Conservation (phyloP, 2,888 invertebrate species). For the Protonemura montana region DNA sequence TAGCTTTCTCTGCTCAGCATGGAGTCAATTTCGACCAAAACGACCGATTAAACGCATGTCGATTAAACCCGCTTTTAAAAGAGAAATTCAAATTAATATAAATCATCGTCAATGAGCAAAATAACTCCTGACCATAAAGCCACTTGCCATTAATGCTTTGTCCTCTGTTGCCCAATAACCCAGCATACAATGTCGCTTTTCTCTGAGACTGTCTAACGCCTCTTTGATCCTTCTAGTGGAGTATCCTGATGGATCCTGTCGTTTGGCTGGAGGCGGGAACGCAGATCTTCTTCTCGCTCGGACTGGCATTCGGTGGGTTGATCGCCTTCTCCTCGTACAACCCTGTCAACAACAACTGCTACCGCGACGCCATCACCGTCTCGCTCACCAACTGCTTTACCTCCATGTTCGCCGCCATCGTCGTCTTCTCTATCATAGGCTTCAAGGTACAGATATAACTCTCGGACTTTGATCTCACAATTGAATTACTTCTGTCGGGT, state of each 20-base stretch:
- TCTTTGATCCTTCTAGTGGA: slow-evolving; percentile 67
- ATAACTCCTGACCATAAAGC: too few relatives aligned
- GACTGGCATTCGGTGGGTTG: slow-evolving; percentile 93
- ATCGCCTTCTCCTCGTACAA: slow-evolving; percentile 98
- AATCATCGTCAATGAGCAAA: too few relatives aligned
- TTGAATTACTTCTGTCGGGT: too few relatives aligned
- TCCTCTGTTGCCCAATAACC: too few relatives aligned
- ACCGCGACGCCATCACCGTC: slow-evolving; percentile 90
- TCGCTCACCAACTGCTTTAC: slow-evolving; percentile 93
- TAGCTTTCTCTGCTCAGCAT: too few relatives aligned
- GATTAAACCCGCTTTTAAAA: too few relatives aligned
- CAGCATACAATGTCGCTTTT: too few relatives aligned
- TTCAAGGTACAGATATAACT: slow-evolving; percentile 44
- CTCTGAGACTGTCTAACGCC: background rate
- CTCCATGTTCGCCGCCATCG: slow-evolving; percentile 95
- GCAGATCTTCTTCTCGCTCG: slow-evolving; percentile 96
- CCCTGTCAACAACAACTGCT: slow-evolving; percentile 95
- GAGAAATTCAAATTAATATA: too few relatives aligned
- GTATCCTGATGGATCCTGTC: slow-evolving; percentile 87
- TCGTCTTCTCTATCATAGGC: slow-evolving; percentile 94
- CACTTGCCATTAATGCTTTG: too few relatives aligned
- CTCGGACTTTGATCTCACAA: too few relatives aligned
- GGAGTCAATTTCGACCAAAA: too few relatives aligned
- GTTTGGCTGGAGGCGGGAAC: slow-evolving; percentile 98
- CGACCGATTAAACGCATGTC: too few relatives aligned